Conservation (phyloP, 30 jellyfish, hydroid and myxozoan genomes). For the Sanderia malayensis region DNA sequence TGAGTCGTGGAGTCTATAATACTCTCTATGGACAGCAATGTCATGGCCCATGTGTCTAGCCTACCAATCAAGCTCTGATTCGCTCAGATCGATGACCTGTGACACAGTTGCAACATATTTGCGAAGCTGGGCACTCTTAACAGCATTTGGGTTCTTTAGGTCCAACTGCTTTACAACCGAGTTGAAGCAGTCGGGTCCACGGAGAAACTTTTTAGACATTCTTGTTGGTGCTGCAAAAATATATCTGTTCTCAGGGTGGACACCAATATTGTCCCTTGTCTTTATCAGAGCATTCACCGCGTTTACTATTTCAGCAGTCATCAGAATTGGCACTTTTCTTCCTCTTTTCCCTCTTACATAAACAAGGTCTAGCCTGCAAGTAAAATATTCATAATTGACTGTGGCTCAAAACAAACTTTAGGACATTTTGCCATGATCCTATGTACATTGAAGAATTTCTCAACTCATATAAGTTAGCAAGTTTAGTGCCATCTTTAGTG, state of each 20-base stretch:
- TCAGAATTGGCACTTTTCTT: conserved; percentile 25
- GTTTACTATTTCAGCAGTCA: conserved; percentile 6
- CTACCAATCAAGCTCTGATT: conserved; percentile 27
- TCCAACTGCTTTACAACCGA: conserved; percentile 20
- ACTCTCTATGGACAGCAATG: conserved; percentile 34
- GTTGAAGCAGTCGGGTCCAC: conserved; percentile 54
- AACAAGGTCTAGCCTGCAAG: conserved; percentile 23
- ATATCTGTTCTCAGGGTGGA: conserved; percentile 9
- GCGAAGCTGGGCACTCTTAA: conserved; percentile 36
- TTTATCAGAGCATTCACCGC: conserved; percentile 14
- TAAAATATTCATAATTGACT: neutral
- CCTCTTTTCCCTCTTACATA: conserved; percentile 41
- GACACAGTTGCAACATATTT: conserved; percentile 48
- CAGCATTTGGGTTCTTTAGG: conserved; percentile 27
- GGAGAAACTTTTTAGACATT: conserved; percentile 27
- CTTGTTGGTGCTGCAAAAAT: conserved; percentile 64
- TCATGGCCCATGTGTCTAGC: conserved; percentile 50
- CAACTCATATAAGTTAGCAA: neutral
- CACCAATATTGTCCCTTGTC: conserved; percentile 33
- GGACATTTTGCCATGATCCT: neutral
- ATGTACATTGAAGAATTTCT: neutral
- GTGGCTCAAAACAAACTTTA: conserved; percentile 1
- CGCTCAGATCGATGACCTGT: conserved; percentile 28
- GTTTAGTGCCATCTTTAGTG: neutral
- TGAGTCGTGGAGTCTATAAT: conserved; percentile 31